Percentiles rank a stretch among this genome's conserved stretches.
phyloP scores from a whole-genome alignment of 2,113 vertebrate species.

The Phaetusa simplex region DNA sequence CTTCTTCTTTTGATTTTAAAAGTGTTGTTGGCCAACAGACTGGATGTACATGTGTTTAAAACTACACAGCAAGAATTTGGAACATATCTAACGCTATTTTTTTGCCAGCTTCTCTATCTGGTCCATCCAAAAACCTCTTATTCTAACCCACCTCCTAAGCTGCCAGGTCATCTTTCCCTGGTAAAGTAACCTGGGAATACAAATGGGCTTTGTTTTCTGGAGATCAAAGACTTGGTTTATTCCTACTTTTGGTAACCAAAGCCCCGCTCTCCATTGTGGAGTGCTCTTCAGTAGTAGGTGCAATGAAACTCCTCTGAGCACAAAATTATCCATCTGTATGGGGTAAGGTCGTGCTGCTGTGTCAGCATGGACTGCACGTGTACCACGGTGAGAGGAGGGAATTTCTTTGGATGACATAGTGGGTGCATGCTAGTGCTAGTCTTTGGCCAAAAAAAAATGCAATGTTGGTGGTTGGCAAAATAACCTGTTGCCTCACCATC shows the following conservation, averaged over 20 bases:
- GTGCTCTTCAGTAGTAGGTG: not conserved
- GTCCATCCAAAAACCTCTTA: not conserved
- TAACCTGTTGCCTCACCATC: not conserved
- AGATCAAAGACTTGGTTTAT: slow-evolving; percentile 19
- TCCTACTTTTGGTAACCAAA: not conserved
- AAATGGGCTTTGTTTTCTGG: slow-evolving; percentile 3
- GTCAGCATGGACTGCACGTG: fast-evolving
- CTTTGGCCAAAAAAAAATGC: not conserved
- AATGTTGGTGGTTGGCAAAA: not conserved
- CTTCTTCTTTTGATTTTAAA: not conserved
- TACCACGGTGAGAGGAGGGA: not conserved
- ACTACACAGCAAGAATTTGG: not conserved
- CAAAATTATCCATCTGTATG: not conserved
- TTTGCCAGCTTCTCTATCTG: not conserved
- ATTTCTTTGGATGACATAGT: not conserved
- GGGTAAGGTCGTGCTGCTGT: not conserved
- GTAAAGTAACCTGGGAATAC: slow-evolving; percentile 2
- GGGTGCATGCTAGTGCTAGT: not conserved
- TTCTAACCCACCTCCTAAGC: not conserved
- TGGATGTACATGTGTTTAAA: not conserved
- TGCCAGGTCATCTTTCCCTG: not conserved
- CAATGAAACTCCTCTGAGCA: not conserved
- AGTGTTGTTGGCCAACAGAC: not conserved
- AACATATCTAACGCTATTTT: not conserved
- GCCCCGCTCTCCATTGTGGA: not conserved